Conservation (phyloP, 2,113 vertebrate species). For the Acrocephalus arundinaceus region DNA sequence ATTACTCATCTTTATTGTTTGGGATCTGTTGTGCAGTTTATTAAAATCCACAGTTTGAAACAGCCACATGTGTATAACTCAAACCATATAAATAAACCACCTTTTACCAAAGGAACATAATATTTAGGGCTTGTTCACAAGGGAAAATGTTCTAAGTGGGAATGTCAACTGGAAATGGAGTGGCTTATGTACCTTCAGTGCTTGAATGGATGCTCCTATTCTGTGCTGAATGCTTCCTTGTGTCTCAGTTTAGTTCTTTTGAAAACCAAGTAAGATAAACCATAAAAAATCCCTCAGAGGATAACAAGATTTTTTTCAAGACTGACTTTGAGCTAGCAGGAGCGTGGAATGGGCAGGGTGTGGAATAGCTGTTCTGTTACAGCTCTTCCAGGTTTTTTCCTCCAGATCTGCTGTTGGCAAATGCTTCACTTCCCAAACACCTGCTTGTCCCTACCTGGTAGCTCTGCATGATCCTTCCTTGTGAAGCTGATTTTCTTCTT, state of each 20-base stretch:
- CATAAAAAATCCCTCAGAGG: not conserved
- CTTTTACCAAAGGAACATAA: not conserved
- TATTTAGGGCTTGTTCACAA: not conserved
- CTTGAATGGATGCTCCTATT: not conserved
- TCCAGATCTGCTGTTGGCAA: not conserved
- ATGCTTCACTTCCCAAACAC: not conserved
- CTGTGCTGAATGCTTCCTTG: not conserved
- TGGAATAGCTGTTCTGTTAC: not conserved
- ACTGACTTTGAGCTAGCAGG: not conserved
- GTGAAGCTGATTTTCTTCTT: not conserved
- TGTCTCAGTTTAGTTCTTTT: not conserved
- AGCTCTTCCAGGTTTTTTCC: not conserved
- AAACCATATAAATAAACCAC: not conserved
- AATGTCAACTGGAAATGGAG: not conserved
- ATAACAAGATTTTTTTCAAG: not conserved
- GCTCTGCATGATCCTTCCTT: not conserved
- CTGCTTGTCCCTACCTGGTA: not conserved
- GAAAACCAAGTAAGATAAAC: not conserved
- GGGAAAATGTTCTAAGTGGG: not conserved
- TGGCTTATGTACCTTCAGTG: not conserved
- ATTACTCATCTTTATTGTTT: not conserved
- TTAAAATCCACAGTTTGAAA: slow-evolving; percentile 20
- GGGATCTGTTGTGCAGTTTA: not conserved
- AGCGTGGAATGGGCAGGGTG: not conserved
- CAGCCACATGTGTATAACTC: not conserved